Conservation (phyloP, 2,797 vertebrate species). For the Tokudaia muenninki region DNA sequence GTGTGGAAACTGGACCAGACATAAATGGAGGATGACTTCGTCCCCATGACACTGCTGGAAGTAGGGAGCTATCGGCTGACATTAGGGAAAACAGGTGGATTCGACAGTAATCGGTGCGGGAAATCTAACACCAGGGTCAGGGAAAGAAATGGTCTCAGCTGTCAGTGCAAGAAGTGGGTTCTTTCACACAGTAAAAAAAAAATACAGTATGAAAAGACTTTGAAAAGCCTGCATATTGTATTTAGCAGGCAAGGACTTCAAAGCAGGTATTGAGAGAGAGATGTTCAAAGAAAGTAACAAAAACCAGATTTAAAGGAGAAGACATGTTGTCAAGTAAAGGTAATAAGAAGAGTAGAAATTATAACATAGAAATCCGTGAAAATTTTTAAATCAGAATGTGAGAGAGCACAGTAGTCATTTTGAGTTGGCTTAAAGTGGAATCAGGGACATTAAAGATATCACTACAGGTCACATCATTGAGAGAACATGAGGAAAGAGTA, state of each 20-base stretch:
- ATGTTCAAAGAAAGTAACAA: conserved; percentile 8
- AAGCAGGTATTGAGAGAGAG: not conserved
- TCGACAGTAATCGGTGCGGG: not conserved
- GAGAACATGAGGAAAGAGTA: not conserved
- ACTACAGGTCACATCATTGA: not conserved
- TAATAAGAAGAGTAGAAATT: not conserved
- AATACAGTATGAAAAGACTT: not conserved
- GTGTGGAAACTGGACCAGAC: not conserved
- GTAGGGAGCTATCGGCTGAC: not conserved
- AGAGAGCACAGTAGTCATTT: not conserved
- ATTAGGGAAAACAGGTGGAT: not conserved
- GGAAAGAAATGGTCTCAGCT: not conserved
- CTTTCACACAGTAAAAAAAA: not conserved
- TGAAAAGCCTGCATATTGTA: not conserved
- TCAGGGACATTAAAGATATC: not conserved
- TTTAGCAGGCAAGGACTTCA: conserved; percentile 15
- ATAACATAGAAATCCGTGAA: not conserved
- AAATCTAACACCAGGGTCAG: not conserved
- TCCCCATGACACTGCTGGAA: not conserved
- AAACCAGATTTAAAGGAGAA: conserved; percentile 18
- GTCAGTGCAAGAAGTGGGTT: not conserved
- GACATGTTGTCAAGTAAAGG: not conserved
- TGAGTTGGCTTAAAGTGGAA: not conserved
- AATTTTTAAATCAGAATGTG: not conserved
- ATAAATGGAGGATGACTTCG: not conserved